Evolutionary conservation across 1,140 invertebrate species (phyloP), one percentile per base, ranked within the genome.

Genomic region (Onthophagus taurus): DNA sequence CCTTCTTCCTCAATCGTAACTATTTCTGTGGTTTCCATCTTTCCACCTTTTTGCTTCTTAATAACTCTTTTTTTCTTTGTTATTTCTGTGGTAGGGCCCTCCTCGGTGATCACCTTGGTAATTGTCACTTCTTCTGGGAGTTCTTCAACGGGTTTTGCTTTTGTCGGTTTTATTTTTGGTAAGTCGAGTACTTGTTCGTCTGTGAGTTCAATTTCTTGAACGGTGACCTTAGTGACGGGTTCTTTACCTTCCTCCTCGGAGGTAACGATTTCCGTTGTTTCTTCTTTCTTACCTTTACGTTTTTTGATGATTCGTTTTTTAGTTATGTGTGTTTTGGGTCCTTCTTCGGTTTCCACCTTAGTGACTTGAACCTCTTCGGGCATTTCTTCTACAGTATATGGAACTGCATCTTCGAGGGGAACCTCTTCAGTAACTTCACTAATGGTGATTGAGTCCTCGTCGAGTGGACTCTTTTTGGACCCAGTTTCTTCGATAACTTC

Each of bases 161-260:
- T 20, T 12, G 30, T 48, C 2, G 24, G 18, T 47, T n/a, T n/a
- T n/a, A n/a, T n/a, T n/a, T n/a, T n/a, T n/a, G n/a, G n/a, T n/a
- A n/a, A n/a, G n/a, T n/a, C n/a, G n/a, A n/a, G n/a, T n/a, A n/a
- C n/a, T 42, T 51, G 35, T 24, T 59, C 39, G 47, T 57, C 54
- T 23, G 47, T 4, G 35, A 50, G 26, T 41, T 35, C 13, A 33
- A 16, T 46, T 42, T 34, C 42, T 45, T 51, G 41, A 23, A 60
- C 53, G 21, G 47, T 60, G 42, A 65, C 64, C 18, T 54, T 57
- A 16, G 52, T 63, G 52, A 54, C 33, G 7, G 59, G 58, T 56
- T 60, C 48, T 54, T 67, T 59, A 42, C 55, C 60, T 48, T 66
- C 58, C 47, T 68, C 63, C 55, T 66, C 63, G 44, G 63, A 52